Conservation (phyloP, 2,113 vertebrate species). For the Callionymus lyra region DNA sequence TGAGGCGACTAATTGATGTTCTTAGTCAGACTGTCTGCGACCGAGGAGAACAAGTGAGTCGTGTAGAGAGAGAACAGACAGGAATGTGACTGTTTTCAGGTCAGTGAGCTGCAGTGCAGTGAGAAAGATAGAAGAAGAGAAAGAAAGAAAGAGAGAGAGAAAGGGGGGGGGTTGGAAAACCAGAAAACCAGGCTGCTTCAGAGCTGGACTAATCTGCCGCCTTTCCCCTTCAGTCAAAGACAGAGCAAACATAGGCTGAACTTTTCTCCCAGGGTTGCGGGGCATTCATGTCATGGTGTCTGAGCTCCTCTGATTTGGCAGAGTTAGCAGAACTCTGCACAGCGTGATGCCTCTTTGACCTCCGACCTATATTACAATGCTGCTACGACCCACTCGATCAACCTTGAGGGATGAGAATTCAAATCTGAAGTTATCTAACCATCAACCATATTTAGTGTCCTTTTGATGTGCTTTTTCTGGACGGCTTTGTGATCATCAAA, state of each 20-base stretch:
- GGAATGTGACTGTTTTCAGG: conserved; percentile 67
- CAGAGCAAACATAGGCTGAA: conserved; percentile 25
- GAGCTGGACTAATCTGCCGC: conserved; percentile 25
- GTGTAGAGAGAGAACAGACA: conserved; percentile 40
- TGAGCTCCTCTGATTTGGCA: conserved; percentile 20
- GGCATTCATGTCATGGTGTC: conserved; percentile 18
- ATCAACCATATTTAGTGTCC: too few relatives aligned
- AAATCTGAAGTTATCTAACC: too few relatives aligned
- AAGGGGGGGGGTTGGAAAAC: conserved; percentile 20
- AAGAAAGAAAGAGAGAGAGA: conserved; percentile 19
- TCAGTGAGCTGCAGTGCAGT: conserved; percentile 54
- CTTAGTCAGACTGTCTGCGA: conserved; percentile 16
- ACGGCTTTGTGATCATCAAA: too few relatives aligned
- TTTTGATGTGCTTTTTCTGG: too few relatives aligned
- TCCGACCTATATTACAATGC: conserved; percentile 7
- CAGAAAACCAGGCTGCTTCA: conserved; percentile 44
- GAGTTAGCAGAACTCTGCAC: conserved; percentile 11
- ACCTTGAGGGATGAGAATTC: too few relatives aligned
- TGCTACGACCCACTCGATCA: background rate
- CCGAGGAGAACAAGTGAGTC: conserved; percentile 26
- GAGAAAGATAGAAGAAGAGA: conserved; percentile 19
- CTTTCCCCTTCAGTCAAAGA: conserved; percentile 26
- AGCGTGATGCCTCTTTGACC: conserved; percentile 20
- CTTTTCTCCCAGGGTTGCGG: conserved; percentile 22
- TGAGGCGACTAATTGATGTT: conserved; percentile 22